Percentiles rank a stretch among this genome's conserved stretches.
These are phyloP conservation scores for Drosophila prolongata DNA, from an alignment of 2,888 invertebrate genomes.

Conservation along the genomic window DNA sequence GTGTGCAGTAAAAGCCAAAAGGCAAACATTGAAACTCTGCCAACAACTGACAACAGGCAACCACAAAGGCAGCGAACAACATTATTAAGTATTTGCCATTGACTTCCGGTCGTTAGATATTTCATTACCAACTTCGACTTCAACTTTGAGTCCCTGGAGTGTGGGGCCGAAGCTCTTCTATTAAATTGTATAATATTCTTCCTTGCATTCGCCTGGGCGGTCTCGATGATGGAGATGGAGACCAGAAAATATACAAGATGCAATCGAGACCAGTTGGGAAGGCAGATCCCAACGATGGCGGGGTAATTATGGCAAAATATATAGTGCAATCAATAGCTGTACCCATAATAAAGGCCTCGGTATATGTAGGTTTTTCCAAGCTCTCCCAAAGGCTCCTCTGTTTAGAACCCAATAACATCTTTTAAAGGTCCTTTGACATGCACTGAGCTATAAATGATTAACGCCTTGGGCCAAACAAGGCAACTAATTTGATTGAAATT, in stretches of 20 bases:
- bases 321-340: conserved; percentile 38
- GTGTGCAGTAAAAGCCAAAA: conserved; percentile 52
- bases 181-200: conserved; percentile 59
- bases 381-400: conserved; percentile 17
- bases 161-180: conserved; percentile 38
- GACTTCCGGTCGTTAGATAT: conserved; percentile 82
- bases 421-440: conserved; percentile 65
- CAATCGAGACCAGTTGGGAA: conserved; percentile 37
- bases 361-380: conserved; percentile 13
- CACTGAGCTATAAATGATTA: conserved; percentile 44
- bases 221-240: conserved; percentile 10
- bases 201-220: conserved; percentile 23
- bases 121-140: conserved; percentile 73
- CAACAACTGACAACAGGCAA: conserved; percentile 43
- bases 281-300: conserved; percentile 20
- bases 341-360: conserved; percentile 21
- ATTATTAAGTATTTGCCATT: conserved; percentile 81
- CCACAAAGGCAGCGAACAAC: conserved; percentile 71
- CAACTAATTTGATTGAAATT: conserved; percentile 65
- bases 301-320: conserved; percentile 41
- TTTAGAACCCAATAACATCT: conserved; percentile 3
- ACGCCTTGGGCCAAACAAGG: conserved; percentile 58
- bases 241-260: conserved; percentile 16
- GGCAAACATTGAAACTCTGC: conserved; percentile 41
- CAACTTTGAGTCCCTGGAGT: conserved; percentile 20